Percentiles rank a stretch among this genome's conserved stretches.
Conservation (phyloP, 1,140 invertebrate genomes). For the Hylaeus volcanicus region DNA sequence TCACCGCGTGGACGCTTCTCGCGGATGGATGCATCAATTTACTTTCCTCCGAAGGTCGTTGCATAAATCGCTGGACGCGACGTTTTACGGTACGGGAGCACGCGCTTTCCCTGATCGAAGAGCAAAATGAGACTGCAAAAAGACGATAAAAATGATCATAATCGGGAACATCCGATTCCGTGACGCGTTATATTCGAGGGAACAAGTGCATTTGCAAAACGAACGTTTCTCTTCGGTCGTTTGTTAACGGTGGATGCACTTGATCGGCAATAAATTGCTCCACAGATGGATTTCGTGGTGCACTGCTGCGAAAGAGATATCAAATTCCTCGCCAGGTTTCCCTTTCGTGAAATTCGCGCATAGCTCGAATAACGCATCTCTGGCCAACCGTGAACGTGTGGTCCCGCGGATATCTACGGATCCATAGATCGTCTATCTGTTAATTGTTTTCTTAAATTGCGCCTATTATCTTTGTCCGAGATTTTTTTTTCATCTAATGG, state of each 20-base stretch:
- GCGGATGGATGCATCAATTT: constrained; percentile 3
- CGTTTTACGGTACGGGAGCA: not conserved
- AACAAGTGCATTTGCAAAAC: not conserved
- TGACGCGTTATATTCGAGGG: not conserved
- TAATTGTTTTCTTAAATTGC: too few species aligned
- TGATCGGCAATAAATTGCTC: not conserved
- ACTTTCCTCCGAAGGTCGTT: constrained; percentile 28
- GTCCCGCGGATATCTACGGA: too few species aligned
- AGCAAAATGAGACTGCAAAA: constrained; percentile 37
- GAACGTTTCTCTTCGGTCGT: not conserved
- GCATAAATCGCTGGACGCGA: constrained; percentile 8
- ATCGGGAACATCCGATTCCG: not conserved
- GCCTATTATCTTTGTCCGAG: too few species aligned
- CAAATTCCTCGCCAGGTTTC: not conserved
- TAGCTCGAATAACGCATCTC: not conserved
- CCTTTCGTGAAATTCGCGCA: not conserved
- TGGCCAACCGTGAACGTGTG: too few species aligned
- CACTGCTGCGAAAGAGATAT: not conserved
- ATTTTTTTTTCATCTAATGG: too few species aligned
- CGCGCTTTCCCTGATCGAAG: constrained; percentile 51
- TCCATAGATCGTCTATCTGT: too few species aligned
- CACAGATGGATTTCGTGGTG: not conserved
- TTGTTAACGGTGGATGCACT: not conserved
- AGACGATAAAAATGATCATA: not conserved
- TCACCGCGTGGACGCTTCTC: not conserved